Evolutionary conservation across 2,113 vertebrate species (phyloP).

Genomic region (Pandion haliaetus): DNA sequence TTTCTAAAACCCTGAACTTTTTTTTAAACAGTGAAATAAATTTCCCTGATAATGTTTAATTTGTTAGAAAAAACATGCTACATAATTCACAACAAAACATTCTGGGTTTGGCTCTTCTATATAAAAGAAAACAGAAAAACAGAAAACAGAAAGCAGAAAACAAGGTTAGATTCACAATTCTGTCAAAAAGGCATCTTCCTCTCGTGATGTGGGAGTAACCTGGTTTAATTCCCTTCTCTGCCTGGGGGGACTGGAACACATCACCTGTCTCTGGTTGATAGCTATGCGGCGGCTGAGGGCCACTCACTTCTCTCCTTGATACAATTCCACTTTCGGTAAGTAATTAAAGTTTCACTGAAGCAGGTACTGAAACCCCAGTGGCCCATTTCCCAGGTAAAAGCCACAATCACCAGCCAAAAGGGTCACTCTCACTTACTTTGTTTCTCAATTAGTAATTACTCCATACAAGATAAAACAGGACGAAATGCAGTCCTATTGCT

Average conservation of each 20-base stretch:
- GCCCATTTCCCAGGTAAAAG: constrained; percentile 33
- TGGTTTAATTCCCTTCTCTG: constrained; percentile 41
- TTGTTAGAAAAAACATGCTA: not conserved
- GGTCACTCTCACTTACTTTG: not conserved
- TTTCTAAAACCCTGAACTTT: not conserved
- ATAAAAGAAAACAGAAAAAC: too few species aligned
- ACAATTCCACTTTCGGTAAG: not conserved
- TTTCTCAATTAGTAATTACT: constrained; percentile 39
- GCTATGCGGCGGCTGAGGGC: not conserved
- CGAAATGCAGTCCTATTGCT: not conserved
- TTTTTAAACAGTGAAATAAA: not conserved
- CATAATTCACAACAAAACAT: not conserved
- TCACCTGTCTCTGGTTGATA: not conserved
- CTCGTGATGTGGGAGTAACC: constrained; percentile 25
- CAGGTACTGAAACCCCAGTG: constrained; percentile 42
- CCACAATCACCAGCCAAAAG: not conserved
- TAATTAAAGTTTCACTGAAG: constrained; percentile 18
- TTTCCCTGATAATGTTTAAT: not conserved
- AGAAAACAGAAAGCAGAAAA: too few species aligned
- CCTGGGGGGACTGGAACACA: not conserved
- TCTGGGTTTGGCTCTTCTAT: not conserved
- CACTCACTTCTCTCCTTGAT: not conserved
- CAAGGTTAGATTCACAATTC: constrained; percentile 13
- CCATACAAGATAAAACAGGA: not conserved
- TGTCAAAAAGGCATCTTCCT: not conserved